Evolutionary conservation across 2,888 invertebrate genomes (phyloP).

Genomic region (Pilophorus perplexus): DNA sequence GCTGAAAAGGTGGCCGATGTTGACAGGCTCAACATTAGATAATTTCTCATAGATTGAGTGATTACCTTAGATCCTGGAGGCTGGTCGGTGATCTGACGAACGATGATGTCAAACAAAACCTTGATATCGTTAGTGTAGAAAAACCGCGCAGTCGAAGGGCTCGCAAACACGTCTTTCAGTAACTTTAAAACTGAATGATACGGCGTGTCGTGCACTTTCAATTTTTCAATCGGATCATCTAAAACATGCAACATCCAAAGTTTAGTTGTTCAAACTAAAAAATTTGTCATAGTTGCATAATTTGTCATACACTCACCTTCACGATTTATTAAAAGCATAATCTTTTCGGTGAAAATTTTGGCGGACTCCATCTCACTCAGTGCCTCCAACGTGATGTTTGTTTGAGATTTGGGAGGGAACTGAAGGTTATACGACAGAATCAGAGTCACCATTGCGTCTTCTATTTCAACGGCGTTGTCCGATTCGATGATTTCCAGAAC

Average conservation of each 20-base stretch:
- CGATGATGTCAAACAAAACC: constrained; percentile 89
- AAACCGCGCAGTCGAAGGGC: constrained; percentile 73
- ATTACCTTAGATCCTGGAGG: constrained; percentile 79
- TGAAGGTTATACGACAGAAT: constrained; percentile 88
- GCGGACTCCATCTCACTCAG: constrained; percentile 58
- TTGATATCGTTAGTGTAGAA: constrained; percentile 95
- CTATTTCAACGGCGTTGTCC: constrained; percentile 79
- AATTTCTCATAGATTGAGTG: constrained; percentile 26
- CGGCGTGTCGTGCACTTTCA: constrained; percentile 76
- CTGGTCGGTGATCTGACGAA: constrained; percentile 84
- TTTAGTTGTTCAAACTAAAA: neutral
- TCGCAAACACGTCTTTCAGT: constrained; percentile 80
- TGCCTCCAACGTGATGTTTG: constrained; percentile 50
- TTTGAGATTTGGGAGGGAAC: constrained; percentile 55
- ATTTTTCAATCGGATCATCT: constrained; percentile 85
- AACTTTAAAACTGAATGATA: constrained; percentile 86
- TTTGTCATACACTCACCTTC: constrained; percentile 79
- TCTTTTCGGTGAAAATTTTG: constrained; percentile 87
- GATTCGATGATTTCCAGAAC: constrained; percentile 76
- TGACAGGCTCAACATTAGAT: neutral
- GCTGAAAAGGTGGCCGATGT: constrained; percentile 54
- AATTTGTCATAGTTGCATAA: too few relatives aligned
- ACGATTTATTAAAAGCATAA: constrained; percentile 79
- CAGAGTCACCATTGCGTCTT: constrained; percentile 79
- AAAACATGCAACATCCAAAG: constrained; percentile 49